Base-by-base conservation (phyloP, 2,113 vertebrate species). In the Planiliza haematocheilus region DNA sequence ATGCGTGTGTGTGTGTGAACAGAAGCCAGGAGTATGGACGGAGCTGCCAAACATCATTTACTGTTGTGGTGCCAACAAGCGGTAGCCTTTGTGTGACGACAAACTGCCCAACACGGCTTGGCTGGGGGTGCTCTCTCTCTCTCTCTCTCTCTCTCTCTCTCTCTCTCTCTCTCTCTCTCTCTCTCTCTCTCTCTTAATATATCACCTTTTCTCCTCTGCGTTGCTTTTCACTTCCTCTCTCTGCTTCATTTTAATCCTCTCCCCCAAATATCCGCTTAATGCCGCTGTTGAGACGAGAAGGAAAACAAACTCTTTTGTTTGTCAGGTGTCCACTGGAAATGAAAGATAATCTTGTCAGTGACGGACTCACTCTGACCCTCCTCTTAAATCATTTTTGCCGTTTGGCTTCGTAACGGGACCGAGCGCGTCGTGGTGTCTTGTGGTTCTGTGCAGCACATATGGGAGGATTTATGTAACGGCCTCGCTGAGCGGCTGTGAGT, bases 21-120 rank as follows among this genome's bases (percentile, higher is more conserved):
- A 59, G 68, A 67, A 72, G 77, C 78, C 82, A 85, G 68, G 78
- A 79, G 51, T 74, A 63, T 60, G 57, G 70, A 73, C 72, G 50
- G 20, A 79, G 63, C 74, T 87, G 90, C 91, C 90, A 90, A 89
- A 90, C 87, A 88, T 88, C 60, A 74, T 83, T 85, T 79, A 81
- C 65, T 87, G 73, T 84, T 81, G 82, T 79, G 71, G 52, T 80
- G 90, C 86, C 84, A 89, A 76, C 59, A 84, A 87, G 75, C 41
- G 59, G 63, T 74, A 74, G 83, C 86, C 74, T 89, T 84, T 84
- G 73, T 90, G 76, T 90, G 88, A 88, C 79, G 70, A 88, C 86
- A 84, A 88, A 84, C 79, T 77, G 74, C 74, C 70, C 83, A 81
- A 76, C 87, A 70, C 20, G 42, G 84, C 85, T 89, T 85, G 61